Evolutionary conservation across 1,140 invertebrate genomes (phyloP).

Genomic region (Chelonus insularis): DNA sequence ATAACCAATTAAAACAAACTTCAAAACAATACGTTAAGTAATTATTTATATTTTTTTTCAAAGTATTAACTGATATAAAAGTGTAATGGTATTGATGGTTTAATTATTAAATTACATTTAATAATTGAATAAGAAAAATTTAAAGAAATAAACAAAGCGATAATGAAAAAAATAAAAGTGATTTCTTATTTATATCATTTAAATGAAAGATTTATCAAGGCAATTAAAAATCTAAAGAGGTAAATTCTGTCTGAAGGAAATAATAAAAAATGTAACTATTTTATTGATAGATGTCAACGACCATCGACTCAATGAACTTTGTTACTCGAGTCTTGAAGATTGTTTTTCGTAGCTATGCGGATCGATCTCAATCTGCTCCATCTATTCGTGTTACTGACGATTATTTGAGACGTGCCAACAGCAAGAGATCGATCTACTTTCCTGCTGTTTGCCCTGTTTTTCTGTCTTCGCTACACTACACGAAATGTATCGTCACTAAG

Average conservation of each 20-base stretch:
- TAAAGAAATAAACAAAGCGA: no score
- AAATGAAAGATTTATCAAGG: no score
- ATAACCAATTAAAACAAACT: no score
- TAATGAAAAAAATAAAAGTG: no score
- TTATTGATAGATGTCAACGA: not conserved
- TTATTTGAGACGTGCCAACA: slow-evolving; percentile 23
- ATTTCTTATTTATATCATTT: no score
- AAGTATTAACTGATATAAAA: no score
- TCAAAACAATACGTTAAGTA: no score
- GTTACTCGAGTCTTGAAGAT: not conserved
- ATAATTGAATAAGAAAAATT: no score
- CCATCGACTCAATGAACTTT: not conserved
- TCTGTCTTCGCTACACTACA: not conserved
- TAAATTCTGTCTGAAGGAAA: not conserved
- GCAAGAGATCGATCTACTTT: not conserved
- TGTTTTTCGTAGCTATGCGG: slow-evolving; percentile 3
- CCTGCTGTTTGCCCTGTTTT: not conserved
- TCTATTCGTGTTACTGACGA: slow-evolving; percentile 15
- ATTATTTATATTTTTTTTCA: no score
- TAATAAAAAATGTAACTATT: not conserved
- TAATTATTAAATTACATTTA: no score
- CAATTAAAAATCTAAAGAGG: no score
- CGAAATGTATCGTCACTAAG: slow-evolving; percentile 19
- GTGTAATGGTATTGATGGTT: no score
- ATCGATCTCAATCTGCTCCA: slow-evolving; percentile 20